phyloP scores from a whole-genome alignment of 2,888 invertebrate species.

The Gandaritis pyraliata region DNA sequence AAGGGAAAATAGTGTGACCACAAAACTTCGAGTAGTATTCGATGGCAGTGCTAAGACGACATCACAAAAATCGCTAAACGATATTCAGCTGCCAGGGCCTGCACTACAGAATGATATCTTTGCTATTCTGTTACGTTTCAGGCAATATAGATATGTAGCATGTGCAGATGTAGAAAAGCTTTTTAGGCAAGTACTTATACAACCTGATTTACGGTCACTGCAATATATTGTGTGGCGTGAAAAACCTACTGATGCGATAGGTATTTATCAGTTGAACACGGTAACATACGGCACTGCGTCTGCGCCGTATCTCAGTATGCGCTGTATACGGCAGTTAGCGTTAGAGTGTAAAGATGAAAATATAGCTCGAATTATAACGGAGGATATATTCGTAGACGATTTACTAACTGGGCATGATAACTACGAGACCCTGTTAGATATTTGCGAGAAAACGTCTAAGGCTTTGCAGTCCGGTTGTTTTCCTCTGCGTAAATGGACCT shows the following conservation, averaged over 20 bases:
- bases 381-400: not conserved
- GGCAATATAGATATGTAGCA: slow-evolving; percentile 15
- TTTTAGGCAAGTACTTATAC: not conserved
- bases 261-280: not conserved
- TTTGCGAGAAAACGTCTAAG: not conserved
- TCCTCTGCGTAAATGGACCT: slow-evolving; percentile 7
- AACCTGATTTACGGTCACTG: not conserved
- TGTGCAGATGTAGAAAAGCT: slow-evolving; percentile 2
- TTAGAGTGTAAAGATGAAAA: not conserved
- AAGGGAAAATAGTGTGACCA: slow-evolving; percentile 15
- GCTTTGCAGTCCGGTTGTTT: not conserved
- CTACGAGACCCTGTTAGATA: not conserved
- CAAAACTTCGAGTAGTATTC: slow-evolving; percentile 28
- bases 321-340: not conserved
- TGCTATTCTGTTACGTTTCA: slow-evolving; percentile 4
- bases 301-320: slow-evolving; percentile 1
- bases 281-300: slow-evolving; percentile 3
- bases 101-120: slow-evolving; percentile 5
- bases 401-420: not conserved
- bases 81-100: slow-evolving; percentile 9
- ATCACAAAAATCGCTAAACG: slow-evolving; percentile 4
- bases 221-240: not conserved
- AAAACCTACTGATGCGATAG: not conserved
- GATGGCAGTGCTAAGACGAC: slow-evolving; percentile 16
- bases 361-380: not conserved